Evolutionary conservation across 2,888 invertebrate genomes (phyloP).

Genomic region (Eudasyphora cyanicolor): DNA sequence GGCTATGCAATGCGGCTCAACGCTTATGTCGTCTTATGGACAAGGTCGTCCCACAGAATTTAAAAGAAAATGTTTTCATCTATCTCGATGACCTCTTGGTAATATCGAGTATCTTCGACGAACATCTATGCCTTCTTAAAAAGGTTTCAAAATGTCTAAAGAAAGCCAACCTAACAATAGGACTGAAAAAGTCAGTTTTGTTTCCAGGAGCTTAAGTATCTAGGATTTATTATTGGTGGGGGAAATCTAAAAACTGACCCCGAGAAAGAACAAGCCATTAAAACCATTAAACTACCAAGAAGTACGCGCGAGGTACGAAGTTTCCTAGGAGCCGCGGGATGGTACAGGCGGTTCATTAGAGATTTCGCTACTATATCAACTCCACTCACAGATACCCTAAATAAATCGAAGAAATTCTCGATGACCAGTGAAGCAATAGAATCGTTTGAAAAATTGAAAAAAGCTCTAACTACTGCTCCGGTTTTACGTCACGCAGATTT

Average conservation of each 20-base stretch:
- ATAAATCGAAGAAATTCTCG: constrained; percentile 27
- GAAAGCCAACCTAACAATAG: too few relatives aligned
- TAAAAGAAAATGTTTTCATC: too few relatives aligned
- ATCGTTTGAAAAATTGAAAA: not conserved
- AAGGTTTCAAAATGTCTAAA: constrained; percentile 4
- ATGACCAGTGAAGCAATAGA: not conserved
- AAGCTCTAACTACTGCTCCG: too few relatives aligned
- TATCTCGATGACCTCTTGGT: too few relatives aligned
- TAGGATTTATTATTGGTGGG: too few relatives aligned
- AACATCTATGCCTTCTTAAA: not conserved
- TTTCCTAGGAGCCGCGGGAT: not conserved
- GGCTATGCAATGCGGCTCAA: constrained; percentile 25
- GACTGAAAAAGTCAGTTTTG: too few relatives aligned
- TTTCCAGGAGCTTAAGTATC: too few relatives aligned
- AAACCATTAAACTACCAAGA: not conserved
- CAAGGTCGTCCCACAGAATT: too few relatives aligned
- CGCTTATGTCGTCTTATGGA: constrained; percentile 1
- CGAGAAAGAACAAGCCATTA: not conserved
- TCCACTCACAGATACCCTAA: constrained; percentile 27
- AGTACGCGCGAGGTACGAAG: not conserved
- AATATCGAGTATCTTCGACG: not conserved
- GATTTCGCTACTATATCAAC: not conserved
- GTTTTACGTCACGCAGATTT: constrained; percentile 57
- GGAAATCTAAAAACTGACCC: too few relatives aligned
- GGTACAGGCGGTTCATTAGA: not conserved